Evolutionary conservation across 2,888 invertebrate species (phyloP).

Genomic region (Molanna angustata): DNA sequence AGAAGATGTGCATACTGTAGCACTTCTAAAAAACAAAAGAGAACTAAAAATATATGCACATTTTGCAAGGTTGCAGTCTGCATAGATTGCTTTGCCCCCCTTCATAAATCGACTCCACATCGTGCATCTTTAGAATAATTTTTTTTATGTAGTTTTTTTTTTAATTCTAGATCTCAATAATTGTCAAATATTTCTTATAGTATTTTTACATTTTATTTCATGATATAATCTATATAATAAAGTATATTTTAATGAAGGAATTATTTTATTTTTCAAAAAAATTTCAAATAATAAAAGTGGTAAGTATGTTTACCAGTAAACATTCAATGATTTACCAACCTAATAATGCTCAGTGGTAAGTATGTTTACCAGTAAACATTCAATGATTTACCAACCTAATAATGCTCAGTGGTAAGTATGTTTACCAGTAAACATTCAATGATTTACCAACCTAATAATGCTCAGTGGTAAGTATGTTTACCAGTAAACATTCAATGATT

Average conservation of each 20-base stretch:
- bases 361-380: not conserved
- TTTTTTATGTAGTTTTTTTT: no score
- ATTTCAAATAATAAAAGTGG: not conserved
- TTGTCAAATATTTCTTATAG: no score
- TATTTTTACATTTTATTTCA: no score
- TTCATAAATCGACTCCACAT: constrained; percentile 1
- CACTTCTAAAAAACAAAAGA: constrained; percentile 1
- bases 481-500: not conserved
- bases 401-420: not conserved
- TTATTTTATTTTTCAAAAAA: not conserved
- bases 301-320: not conserved
- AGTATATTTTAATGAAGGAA: no score
- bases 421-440: not conserved
- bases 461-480: not conserved
- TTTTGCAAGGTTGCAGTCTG: constrained; percentile 2
- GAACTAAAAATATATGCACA: not conserved
- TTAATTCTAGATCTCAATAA: no score
- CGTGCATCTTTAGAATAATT: not conserved
- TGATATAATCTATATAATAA: no score
- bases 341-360: no score
- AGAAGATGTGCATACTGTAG: constrained; percentile 7
- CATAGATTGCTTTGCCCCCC: constrained; percentile 1
- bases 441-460: no score
- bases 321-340: not conserved
- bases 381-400: not conserved